Evolutionary conservation across 2,113 vertebrate genomes (phyloP).

Genomic region (Amblyornis subalaris): DNA sequence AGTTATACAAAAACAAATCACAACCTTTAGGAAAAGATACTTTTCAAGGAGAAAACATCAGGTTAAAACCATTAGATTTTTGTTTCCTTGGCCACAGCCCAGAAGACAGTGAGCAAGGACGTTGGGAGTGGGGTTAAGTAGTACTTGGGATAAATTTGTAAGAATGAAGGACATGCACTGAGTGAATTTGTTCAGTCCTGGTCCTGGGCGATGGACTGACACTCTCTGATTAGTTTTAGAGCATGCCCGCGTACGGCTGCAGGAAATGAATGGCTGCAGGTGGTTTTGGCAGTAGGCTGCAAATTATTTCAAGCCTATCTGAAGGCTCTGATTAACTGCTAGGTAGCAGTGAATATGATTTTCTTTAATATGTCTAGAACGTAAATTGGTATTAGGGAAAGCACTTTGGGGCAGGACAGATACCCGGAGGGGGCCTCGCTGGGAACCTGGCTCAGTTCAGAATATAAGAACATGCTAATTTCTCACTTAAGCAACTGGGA

Average conservation of each 20-base stretch:
- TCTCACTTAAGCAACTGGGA: conserved; percentile 56
- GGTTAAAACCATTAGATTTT: not conserved
- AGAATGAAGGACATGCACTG: not conserved
- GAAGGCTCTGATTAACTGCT: conserved; percentile 28
- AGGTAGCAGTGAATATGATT: conserved; percentile 43
- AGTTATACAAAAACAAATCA: not conserved
- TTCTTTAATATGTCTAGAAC: conserved; percentile 22
- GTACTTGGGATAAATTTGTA: not conserved
- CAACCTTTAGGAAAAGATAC: not conserved
- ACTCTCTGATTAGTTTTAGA: not conserved
- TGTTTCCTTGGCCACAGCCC: not conserved
- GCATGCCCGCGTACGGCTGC: fast-evolving
- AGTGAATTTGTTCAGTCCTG: not conserved
- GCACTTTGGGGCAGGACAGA: conserved; percentile 18
- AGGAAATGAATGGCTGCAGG: not conserved
- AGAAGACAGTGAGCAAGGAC: not conserved
- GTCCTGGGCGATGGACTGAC: not conserved
- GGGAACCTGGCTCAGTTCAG: not conserved
- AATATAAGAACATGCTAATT: conserved; percentile 44
- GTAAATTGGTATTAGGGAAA: conserved; percentile 25
- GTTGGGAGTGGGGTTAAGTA: not conserved
- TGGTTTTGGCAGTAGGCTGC: not conserved
- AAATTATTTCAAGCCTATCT: conserved; percentile 32
- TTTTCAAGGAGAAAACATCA: not conserved
- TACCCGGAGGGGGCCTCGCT: not conserved